A percentile compares a stretch with the other conserved stretches of the same genome.
Evolutionary conservation across 1,140 invertebrate species (phyloP).

Genomic region (Cotesia chilonis): DNA sequence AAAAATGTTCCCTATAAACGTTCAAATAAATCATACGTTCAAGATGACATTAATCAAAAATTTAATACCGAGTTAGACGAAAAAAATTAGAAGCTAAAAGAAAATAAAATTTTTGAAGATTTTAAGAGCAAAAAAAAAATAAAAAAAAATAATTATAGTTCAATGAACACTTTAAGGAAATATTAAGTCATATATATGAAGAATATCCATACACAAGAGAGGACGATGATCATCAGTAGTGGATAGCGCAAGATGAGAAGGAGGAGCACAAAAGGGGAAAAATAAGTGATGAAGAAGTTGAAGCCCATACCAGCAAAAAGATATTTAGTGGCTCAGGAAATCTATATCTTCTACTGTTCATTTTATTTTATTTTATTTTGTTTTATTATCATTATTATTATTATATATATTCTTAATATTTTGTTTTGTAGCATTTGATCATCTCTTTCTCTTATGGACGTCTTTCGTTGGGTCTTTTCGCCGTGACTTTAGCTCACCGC

Average conservation of each 20-base stretch:
- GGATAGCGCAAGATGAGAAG: not conserved
- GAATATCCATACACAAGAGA: too few relatives aligned
- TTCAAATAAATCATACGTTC: too few relatives aligned
- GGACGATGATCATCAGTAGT: constrained; percentile 5
- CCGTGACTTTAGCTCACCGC: constrained; percentile 61
- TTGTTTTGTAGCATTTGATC: constrained; percentile 17
- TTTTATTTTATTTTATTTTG: constrained; percentile 19
- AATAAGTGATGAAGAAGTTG: constrained; percentile 14
- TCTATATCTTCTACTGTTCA: constrained; percentile 28
- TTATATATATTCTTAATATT: not conserved
- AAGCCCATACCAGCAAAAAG: constrained; percentile 35
- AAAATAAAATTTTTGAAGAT: too few relatives aligned
- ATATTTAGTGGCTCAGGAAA: constrained; percentile 28
- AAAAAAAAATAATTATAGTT: too few relatives aligned
- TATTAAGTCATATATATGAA: too few relatives aligned
- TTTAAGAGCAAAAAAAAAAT: too few relatives aligned
- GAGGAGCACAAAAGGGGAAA: not conserved
- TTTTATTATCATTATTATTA: too few relatives aligned
- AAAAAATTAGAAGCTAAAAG: too few relatives aligned
- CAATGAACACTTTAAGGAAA: constrained; percentile 1
- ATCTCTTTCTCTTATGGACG: not conserved
- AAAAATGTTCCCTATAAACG: too few relatives aligned
- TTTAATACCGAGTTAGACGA: too few relatives aligned
- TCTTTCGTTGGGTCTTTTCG: constrained; percentile 43
- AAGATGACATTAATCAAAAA: too few relatives aligned